Evolutionary conservation across 1,140 invertebrate genomes (phyloP).

Genomic region (Orchesella cincta): DNA sequence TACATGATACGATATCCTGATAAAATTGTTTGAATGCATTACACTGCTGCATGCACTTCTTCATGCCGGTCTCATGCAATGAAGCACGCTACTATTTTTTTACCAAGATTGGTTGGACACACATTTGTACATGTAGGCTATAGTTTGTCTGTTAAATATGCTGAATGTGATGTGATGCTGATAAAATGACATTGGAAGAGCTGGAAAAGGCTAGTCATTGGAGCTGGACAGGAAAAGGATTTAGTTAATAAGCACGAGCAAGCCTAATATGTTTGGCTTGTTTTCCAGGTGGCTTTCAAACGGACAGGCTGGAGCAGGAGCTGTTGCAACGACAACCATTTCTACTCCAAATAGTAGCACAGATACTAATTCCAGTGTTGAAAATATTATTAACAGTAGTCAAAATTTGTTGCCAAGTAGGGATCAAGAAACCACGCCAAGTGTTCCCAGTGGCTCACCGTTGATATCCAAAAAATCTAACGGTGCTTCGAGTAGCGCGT

Average conservation of each 20-base stretch:
- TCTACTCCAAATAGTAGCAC: not conserved
- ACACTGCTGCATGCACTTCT: no score
- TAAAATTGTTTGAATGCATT: no score
- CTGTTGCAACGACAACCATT: conserved; percentile 10
- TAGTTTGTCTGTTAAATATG: no score
- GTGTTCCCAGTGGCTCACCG: not conserved
- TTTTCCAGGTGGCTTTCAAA: conserved; percentile 50
- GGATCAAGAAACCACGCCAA: conserved; percentile 15
- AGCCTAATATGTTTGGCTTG: conserved; percentile 27
- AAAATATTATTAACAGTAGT: not conserved
- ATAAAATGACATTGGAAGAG: no score
- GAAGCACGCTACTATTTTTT: no score
- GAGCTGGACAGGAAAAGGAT: no score
- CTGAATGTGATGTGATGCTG: no score
- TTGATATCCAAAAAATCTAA: not conserved
- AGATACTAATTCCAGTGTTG: not conserved
- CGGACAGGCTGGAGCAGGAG: conserved; percentile 29
- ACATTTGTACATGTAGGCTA: no score
- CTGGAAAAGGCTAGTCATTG: no score
- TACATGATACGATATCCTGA: no score
- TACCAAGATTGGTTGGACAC: no score
- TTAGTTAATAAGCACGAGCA: not conserved
- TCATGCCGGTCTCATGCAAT: no score
- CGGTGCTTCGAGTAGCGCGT: not conserved
- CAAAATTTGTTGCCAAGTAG: not conserved